phyloP scores from a whole-genome alignment of 2,888 invertebrate species.

The Scaptomyza tumidula region DNA sequence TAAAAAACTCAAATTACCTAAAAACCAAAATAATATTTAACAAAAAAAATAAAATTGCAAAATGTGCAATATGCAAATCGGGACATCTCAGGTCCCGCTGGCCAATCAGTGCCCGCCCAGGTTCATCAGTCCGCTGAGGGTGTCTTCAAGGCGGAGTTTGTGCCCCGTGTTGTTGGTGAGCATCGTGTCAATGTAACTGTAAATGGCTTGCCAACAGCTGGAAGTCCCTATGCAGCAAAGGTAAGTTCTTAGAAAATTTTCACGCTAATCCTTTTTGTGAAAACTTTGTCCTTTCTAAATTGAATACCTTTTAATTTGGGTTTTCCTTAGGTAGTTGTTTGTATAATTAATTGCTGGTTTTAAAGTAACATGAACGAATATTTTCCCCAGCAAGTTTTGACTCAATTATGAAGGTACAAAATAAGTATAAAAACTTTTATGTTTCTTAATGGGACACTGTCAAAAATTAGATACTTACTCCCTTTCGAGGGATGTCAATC shows the following conservation, averaged over 20 bases:
- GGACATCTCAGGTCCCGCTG: constrained; percentile 91
- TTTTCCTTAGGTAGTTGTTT: no score
- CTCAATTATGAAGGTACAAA: no score
- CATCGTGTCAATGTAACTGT: constrained; percentile 95
- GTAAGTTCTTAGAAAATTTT: constrained; percentile 78
- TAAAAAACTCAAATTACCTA: constrained; percentile 17
- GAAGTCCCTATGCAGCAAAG: constrained; percentile 97
- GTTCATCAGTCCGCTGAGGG: constrained; percentile 93
- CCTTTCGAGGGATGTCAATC: neutral
- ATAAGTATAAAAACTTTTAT: no score
- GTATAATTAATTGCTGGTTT: no score
- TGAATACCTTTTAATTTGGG: no score
- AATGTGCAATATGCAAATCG: constrained; percentile 34
- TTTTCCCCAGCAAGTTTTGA: no score
- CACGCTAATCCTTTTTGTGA: no score
- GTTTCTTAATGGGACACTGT: neutral
- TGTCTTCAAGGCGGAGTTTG: constrained; percentile 95
- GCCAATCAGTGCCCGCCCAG: constrained; percentile 95
- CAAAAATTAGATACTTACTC: neutral
- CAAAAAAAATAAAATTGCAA: constrained; percentile 32
- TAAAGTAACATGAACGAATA: no score
- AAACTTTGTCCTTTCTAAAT: no score
- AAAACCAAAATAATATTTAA: constrained; percentile 39
- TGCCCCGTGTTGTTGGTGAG: constrained; percentile 95
- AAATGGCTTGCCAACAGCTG: constrained; percentile 92